Conservation (phyloP, 2,797 vertebrate species). For the Megalops cyprinoides region DNA sequence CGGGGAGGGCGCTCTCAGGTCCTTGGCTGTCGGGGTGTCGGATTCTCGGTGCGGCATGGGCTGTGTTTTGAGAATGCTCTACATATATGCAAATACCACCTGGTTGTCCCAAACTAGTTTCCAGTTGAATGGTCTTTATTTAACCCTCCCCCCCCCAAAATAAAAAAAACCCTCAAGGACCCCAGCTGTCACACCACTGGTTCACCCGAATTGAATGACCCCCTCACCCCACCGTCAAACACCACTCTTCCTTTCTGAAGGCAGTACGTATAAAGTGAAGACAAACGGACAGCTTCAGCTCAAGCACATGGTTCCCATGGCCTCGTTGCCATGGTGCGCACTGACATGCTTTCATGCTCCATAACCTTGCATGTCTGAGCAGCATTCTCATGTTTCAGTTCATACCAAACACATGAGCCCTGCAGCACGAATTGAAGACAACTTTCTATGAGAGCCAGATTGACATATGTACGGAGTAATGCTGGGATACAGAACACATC, state of each 20-base stretch:
- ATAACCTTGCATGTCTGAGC: background rate
- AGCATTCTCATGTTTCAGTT: background rate
- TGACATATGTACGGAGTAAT: background rate
- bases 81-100: background rate
- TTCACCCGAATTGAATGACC: background rate
- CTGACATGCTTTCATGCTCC: conserved; percentile 24
- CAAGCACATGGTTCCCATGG: background rate
- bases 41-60: background rate
- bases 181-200: background rate
- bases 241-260: background rate
- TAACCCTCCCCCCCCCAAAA: too few relatives aligned
- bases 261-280: background rate
- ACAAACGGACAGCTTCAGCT: background rate
- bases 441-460: background rate
- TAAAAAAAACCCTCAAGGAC: background rate
- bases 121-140: background rate
- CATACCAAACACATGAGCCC: background rate
- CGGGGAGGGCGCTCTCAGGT: too few relatives aligned
- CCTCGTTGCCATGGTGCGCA: background rate
- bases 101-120: background rate
- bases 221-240: background rate
- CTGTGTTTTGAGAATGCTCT: background rate
- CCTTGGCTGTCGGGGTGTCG: too few relatives aligned
- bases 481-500: background rate
- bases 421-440: background rate